Base-by-base conservation (phyloP, 2,113 vertebrate species). In the Clarias magur region DNA sequence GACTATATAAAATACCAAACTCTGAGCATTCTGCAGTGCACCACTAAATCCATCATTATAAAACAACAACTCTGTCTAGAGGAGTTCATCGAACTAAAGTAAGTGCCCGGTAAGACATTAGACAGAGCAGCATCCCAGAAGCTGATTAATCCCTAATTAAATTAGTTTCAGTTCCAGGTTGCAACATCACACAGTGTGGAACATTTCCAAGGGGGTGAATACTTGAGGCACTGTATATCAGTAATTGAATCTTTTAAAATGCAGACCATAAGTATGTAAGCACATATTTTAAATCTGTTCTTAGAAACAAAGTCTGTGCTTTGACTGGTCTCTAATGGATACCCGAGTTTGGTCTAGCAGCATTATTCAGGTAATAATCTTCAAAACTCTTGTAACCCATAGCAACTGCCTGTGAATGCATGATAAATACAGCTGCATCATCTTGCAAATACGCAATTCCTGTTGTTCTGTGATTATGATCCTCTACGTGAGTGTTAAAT, bases 351-450 rank as follows among this genome's bases (percentile, higher is more conserved):
- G 62, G 27, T 63, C 38, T 67, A 68, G 63, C 53, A n/a, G 78
- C 63, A 67, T 7, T 68, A 82, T 86, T 85, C 73, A 86, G 79
- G 82, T 75, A 27, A 65, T 65, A 73, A 59, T 65, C 73, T 65
- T 83, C 79, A 63, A 87, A 80, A 79, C 57, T 60, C 42, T 84
- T 60, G 79, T 88, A 84, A 80, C 79, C 54, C 48, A 48, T 48
- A 48, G 79, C 83, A 89, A 85, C 88, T 11, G 25, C 62, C 27
- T 76, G 56, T 56, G 57, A 62, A n/a, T 21, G 16, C 30, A 63
- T 56, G 23, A 54, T 27, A 48, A 75, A 59, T 65, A 11, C 42
- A 25, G 15, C 34, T 63, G 42, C 60, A 25, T 78, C 38, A 63
- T 82, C 34, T 48, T 75, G 70, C 59, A 30, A 63, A 53, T 68